Evolutionary conservation across 2,113 vertebrate species (phyloP), one percentile per base, ranked within the genome.

Genomic region (Stegastes partitus): DNA sequence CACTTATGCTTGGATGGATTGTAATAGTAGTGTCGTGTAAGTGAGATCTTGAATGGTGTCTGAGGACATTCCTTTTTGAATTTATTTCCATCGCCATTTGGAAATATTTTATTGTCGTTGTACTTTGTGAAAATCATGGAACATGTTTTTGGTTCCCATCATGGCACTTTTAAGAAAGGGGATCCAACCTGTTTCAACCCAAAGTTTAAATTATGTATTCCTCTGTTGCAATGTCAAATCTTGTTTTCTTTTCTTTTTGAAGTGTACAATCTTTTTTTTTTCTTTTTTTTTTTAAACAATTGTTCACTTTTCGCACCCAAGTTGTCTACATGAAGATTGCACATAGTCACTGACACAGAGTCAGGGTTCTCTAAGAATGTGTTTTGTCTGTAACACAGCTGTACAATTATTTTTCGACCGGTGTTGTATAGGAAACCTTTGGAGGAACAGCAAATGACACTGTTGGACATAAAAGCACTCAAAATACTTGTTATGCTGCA

Each of bases 401-500:
- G 84, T 83, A 74, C 79, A 76, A 57, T 77, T 68, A 80, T 70
- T 84, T 87, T 81, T 16, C n/a, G 47, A 21, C 39, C 3, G 44
- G 31, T 88, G 79, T 82, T 82, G 77, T 73, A 39, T 59, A 53
- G 66, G 68, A 76, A 82, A 16, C 25, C 50, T 63, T 47, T 64
- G 61, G 76, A 82, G 71, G 50, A 83, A 79, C 81, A 75, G 49
- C 59, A 68, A 12, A 68, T 49, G 49, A 67, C 66, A 57, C 76
- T 82, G 73, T 87, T 77, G 64, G 79, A 78, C 22, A 59, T 68
- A 58, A 83, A 79, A 85, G 56, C 86, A 89, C 86, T 91, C 74
- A 49, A 82, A 89, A 86, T 83, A 88, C 68, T 82, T 88, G 67
- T 88, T 81, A 79, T 89, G 83, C 86, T 88, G 75, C 87, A 92